Evolutionary conservation across 2,113 vertebrate species (phyloP), one percentile per base, ranked within the genome.

Genomic region (Misgurnus anguillicaudatus): DNA sequence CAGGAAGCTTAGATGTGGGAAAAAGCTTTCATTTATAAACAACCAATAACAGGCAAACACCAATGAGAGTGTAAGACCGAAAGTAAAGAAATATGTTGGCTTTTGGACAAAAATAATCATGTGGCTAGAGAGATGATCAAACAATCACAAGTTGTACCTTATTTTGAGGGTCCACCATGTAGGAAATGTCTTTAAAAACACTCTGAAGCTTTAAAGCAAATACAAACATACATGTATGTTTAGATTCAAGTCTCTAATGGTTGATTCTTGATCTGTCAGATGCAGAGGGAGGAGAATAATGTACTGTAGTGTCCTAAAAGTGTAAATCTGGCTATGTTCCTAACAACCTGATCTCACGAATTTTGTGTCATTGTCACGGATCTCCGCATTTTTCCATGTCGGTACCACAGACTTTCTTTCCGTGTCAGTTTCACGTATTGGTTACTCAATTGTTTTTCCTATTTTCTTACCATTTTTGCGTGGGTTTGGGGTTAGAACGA

Each of bases 141-240:
- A 45, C n/a, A 2, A 36, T 9, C 58, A 19, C 6, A 21, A 31
- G n/a, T 10, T 82, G 84, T 92, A 93, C 92, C 91, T 93, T 93
- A 87, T 91, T 93, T 57, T 91, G 91, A 19, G 91, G 89, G 81
- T 93, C 92, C 84, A 92, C 91, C 90, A 93, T 86, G 88, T 92
- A 92, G 88, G 91, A 93, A 85, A 91, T 89, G 85, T 93, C 91
- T 91, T 91, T 93, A 91, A 90, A 92, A 86, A 91, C 91, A 88
- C 89, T 91, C 86, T 93, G 92, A 90, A 93, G 91, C 90, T 91
- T 91, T 75, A 64, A 62, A 84, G 82, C 88, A 83, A 76, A 91
- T 58, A 88, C 60, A 88, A 48, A 84, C 80, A 87, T 89, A 80
- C 87, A 73, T 79, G 67, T 21, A 82, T 36, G 53, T 57, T 57